These are phyloP conservation scores for Toxostoma redivivum DNA, from an alignment of 2,113 vertebrate genomes.

Conservation along the genomic window DNA sequence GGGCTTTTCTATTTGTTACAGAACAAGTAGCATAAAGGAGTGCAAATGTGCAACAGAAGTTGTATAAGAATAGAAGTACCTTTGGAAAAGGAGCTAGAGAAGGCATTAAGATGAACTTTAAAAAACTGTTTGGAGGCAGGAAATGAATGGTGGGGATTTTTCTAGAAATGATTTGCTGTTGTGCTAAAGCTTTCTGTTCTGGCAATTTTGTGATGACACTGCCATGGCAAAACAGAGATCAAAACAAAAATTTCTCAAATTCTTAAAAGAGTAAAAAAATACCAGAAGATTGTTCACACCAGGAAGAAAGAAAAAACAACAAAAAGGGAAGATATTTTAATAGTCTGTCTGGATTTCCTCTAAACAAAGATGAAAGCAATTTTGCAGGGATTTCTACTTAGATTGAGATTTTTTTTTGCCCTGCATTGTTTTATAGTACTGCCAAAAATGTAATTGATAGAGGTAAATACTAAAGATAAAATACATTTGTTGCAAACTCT, in stretches of 20 bases:
- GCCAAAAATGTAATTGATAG: conserved; percentile 29
- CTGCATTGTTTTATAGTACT: conserved; percentile 20
- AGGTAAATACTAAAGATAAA: conserved; percentile 23
- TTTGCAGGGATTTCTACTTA: not conserved
- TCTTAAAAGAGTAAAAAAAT: conserved; percentile 31
- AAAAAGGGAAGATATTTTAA: not conserved
- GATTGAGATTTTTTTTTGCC: not conserved
- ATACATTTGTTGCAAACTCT: conserved; percentile 8
- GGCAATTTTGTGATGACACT: not conserved
- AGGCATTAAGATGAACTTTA: not conserved
- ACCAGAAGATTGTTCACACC: not conserved
- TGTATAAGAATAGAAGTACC: not conserved
- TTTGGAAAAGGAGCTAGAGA: not conserved
- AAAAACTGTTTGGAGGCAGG: not conserved
- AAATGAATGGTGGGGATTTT: not conserved
- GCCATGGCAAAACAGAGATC: not conserved
- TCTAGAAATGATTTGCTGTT: not conserved
- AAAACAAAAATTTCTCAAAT: conserved; percentile 33
- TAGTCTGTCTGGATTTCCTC: conserved; percentile 54
- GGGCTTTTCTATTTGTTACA: not conserved
- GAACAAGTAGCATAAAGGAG: not conserved
- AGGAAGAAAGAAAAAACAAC: not conserved
- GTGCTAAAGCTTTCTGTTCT: not conserved
- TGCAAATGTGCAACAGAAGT: not conserved
- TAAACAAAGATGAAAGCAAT: conserved; percentile 47